phyloP scores from a whole-genome alignment of 2,797 vertebrate genomes.

The Yasuhikotakia modesta region DNA sequence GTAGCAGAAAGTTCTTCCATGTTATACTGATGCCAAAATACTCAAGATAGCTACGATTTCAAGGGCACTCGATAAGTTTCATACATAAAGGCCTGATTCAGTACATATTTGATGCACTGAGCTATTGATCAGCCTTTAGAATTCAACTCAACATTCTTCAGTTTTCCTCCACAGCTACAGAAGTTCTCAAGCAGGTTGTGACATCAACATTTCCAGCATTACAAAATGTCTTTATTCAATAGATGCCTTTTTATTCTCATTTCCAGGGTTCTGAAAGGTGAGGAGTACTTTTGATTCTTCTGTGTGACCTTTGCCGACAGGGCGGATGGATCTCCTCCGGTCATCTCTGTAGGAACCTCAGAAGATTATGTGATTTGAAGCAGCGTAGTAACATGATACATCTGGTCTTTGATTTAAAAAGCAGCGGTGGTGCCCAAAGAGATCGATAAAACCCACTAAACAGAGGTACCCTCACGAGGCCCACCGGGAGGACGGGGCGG shows the following conservation, averaged over 20 bases:
- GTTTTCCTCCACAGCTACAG: conserved; percentile 5
- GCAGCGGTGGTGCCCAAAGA: conserved; percentile 70
- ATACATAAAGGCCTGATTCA: conserved; percentile 12
- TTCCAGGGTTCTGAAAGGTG: conserved; percentile 1
- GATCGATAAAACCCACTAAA: conserved; percentile 56
- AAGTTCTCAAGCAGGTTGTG: background rate
- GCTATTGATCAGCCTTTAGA: conserved; percentile 10
- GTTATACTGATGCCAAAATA: background rate
- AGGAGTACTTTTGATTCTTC: conserved; percentile 28
- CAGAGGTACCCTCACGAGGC: conserved; percentile 67
- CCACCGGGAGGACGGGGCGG: conserved; percentile 63
- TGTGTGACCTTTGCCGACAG: conserved; percentile 50
- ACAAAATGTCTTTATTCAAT: conserved; percentile 4
- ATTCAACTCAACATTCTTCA: conserved; percentile 18
- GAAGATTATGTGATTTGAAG: conserved; percentile 76
- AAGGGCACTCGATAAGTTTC: conserved; percentile 36
- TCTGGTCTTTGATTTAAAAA: conserved; percentile 76
- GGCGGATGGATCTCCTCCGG: conserved; percentile 59
- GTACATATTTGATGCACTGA: conserved; percentile 19
- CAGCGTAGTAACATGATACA: conserved; percentile 70
- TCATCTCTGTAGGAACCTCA: conserved; percentile 69
- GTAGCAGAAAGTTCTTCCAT: conserved; percentile 13
- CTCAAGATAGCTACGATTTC: background rate
- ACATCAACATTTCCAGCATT: background rate
- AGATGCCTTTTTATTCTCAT: background rate